Percentiles rank a stretch among this genome's conserved stretches.
These are phyloP conservation scores for Eristalis arbustorum DNA, from an alignment of 2,888 invertebrate genomes.

Conservation along the genomic window DNA sequence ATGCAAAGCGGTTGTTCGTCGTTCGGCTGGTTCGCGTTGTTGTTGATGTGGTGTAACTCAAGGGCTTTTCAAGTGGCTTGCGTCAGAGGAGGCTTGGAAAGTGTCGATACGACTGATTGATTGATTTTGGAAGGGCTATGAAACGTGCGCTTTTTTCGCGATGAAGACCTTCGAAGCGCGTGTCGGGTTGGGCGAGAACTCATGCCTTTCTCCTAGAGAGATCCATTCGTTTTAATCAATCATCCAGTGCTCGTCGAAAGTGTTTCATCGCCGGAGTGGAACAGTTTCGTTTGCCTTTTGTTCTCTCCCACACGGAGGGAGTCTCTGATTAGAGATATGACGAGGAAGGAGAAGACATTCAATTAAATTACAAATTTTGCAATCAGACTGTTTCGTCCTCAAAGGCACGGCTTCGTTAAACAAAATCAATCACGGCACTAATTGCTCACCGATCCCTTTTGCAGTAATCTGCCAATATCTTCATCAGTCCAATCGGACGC, in stretches of 20 bases:
- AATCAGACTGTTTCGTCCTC: no score
- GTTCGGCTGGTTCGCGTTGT: neutral
- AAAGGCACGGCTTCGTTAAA: no score
- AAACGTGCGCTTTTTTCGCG: neutral
- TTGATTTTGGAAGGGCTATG: neutral
- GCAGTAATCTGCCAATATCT: no score
- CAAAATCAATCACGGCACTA: no score
- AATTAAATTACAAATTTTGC: no score
- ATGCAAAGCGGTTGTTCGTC: conserved; percentile 15
- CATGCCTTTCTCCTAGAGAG: neutral
- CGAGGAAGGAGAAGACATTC: no score
- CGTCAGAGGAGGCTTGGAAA: neutral
- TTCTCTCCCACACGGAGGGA: neutral
- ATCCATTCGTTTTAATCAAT: neutral
- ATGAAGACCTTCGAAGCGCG: neutral
- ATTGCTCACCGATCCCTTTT: no score
- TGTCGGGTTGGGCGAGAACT: no score
- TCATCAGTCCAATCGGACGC: no score
- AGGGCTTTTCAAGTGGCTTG: neutral
- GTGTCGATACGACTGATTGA: neutral
- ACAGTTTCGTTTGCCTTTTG: no score
- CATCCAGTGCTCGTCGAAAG: neutral
- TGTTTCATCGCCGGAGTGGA: neutral
- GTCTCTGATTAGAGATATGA: neutral
- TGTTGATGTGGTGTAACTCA: neutral